Evolutionary conservation across 2,888 invertebrate species (phyloP), one percentile per base, ranked within the genome.

Genomic region (Leucophenga maculata): DNA sequence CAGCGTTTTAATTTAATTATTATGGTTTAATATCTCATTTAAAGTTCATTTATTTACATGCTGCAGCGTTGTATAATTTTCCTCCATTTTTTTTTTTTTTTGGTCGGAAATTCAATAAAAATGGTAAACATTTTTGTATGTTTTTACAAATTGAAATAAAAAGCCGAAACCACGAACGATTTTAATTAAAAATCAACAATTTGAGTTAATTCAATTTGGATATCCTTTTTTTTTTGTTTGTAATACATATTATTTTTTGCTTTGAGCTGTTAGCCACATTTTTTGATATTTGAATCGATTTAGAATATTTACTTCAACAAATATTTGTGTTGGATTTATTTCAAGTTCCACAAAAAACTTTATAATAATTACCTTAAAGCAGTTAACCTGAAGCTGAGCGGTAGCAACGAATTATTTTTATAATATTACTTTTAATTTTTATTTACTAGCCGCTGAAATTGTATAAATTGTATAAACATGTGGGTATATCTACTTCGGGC

Each of bases 401-500:
- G n/a, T n/a, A n/a, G n/a, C n/a, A n/a, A n/a, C n/a, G n/a, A n/a
- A n/a, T n/a, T n/a, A n/a, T n/a, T n/a, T n/a, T n/a, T n/a, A n/a
- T n/a, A n/a, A n/a, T n/a, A n/a, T n/a, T n/a, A n/a, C n/a, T n/a
- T n/a, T n/a, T n/a, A n/a, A n/a, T n/a, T n/a, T n/a, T n/a, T n/a
- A n/a, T n/a, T n/a, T n/a, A n/a, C n/a, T n/a, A n/a, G n/a, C n/a
- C n/a, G n/a, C n/a, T n/a, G n/a, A n/a, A n/a, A n/a, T n/a, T n/a
- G n/a, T n/a, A n/a, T n/a, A n/a, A n/a, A n/a, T n/a, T n/a, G n/a
- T n/a, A 99, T 90, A 93, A 94, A 70, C 99, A 99, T 89, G 93
- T 98, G 85, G 99, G 98, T 18, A 95, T 99, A 70, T 95, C 98
- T 11, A 98, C 99, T 86, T 96, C 99, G 57, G 98, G 99, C 0